These are phyloP conservation scores for Sitobion miscanthi DNA, from an alignment of 1,140 invertebrate species.

Conservation along the genomic window DNA sequence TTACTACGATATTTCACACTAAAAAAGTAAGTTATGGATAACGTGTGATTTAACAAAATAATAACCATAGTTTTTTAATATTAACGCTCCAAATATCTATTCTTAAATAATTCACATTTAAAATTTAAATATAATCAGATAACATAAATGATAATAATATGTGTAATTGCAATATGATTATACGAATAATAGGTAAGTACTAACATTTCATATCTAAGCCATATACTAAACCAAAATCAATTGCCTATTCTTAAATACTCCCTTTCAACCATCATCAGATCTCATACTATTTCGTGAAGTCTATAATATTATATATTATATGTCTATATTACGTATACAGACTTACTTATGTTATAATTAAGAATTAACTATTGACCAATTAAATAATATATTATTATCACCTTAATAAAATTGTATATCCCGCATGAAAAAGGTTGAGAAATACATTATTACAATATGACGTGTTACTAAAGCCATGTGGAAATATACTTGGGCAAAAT, in stretches of 20 bases:
- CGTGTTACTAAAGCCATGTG: too few relatives aligned
- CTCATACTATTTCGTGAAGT: neutral
- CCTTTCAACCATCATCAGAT: neutral
- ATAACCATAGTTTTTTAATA: neutral
- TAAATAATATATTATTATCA: neutral
- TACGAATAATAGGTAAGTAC: neutral
- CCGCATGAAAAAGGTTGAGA: neutral
- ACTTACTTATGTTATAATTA: too few relatives aligned
- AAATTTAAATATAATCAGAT: neutral
- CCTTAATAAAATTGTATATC: neutral
- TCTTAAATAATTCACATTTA: neutral
- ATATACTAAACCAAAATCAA: neutral
- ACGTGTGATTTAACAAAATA: neutral
- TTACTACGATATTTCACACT: neutral
- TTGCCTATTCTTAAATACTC: neutral
- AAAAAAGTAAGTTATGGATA: neutral
- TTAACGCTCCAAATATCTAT: neutral
- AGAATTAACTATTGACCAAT: neutral
- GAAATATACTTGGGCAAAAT: neutral
- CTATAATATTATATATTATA: neutral
- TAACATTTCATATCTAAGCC: neutral
- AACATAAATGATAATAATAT: neutral
- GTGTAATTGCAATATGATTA: neutral
- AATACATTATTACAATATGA: neutral
- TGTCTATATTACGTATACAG: too few relatives aligned